Evolutionary conservation across 2,888 invertebrate genomes (phyloP), one percentile per base, ranked within the genome.

Genomic region (Stegophylla sp.): DNA sequence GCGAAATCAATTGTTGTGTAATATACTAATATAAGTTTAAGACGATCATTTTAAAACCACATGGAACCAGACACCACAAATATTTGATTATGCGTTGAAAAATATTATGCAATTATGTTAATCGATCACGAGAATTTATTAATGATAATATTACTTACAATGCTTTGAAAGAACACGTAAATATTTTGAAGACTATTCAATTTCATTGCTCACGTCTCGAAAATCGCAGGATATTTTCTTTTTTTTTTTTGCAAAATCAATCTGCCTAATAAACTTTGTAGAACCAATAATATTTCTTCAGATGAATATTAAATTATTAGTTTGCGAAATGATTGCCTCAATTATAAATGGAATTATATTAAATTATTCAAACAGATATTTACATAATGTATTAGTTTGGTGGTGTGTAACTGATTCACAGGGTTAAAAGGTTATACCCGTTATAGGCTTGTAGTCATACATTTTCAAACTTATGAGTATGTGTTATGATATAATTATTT

Each of bases 101-200:
- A 69, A 69, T 51, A 51, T 51, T 69, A 48, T 69, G 48, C 26
- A 48, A 69, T 48, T 69, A 48, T 69, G 48, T 48, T 28, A 69
- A 69, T 48, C 26, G 17, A 69, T 69, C 67, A n/a, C 17, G 45
- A 26, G n/a, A n/a, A 48, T 69, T 48, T 48, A 48, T 69, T 69
- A n/a, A n/a, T n/a, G 48, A 48, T 26, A 26, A 48, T 28, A 51
- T 48, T 26, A 48, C 2, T n/a, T 10, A 67, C 4, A 69, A 48
- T 48, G 67, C 28, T 69, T 48, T 69, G 45, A 13, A 28, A 51
- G 67, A 28, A 26, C 67, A 28, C n/a, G 10, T 13, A 12, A 28
- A 48, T 28, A 69, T 48, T 69, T 48, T 12, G 26, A 26, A 48
- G 26, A 23, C 23, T n/a, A 48, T 51, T 69, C 10, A 61, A 61